Conservation (phyloP, 2,888 invertebrate species). For the Penaeus monodon region DNA sequence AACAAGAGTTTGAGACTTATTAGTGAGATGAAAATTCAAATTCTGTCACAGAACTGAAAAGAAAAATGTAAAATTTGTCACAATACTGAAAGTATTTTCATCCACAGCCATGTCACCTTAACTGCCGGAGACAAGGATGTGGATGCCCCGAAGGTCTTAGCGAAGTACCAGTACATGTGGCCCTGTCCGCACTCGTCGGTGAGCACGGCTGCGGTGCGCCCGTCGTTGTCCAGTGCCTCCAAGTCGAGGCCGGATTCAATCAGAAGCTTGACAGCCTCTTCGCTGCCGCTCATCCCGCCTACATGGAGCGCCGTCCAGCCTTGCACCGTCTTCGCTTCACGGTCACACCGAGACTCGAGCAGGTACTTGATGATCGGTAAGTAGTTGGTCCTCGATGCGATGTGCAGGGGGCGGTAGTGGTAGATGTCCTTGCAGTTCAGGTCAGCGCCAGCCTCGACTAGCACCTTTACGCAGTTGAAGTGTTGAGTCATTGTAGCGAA, state of each 20-base stretch:
- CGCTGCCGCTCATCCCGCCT: slow-evolving; percentile 12
- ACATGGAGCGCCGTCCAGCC: slow-evolving; percentile 15
- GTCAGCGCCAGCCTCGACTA: slow-evolving; percentile 14
- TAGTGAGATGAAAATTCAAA: neutral
- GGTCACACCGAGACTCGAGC: slow-evolving; percentile 3
- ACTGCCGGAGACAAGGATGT: neutral
- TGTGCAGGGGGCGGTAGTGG: slow-evolving; percentile 3
- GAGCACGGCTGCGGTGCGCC: neutral
- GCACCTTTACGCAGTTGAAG: neutral
- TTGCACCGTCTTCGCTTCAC: neutral
- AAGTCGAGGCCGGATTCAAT: neutral
- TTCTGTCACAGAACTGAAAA: neutral
- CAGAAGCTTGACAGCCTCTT: neutral
- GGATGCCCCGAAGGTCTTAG: neutral
- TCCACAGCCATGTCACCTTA: slow-evolving; percentile 7
- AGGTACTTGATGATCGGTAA: neutral
- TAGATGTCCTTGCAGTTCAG: neutral
- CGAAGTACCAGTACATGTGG: slow-evolving; percentile 13
- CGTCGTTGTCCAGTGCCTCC: slow-evolving; percentile 12
- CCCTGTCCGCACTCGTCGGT: neutral
- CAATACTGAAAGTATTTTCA: neutral
- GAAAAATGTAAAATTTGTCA: neutral
- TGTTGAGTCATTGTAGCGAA: neutral
- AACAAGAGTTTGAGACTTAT: too few relatives aligned
- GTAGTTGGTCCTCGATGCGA: neutral